Conservation (phyloP, 92 coral and sea anemone species). For the Porites evermanni region DNA sequence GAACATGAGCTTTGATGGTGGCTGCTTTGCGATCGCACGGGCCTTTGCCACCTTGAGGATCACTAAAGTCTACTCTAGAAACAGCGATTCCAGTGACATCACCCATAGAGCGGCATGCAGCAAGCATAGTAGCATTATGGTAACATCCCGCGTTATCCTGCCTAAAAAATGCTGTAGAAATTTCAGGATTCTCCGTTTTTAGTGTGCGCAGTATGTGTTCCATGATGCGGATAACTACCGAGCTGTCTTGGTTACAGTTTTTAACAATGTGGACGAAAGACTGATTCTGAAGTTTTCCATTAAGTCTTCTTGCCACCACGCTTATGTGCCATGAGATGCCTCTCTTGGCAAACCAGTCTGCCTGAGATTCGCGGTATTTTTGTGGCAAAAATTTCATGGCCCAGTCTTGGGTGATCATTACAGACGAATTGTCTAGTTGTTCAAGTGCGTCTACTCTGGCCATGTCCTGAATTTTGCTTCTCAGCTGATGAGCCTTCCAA, state of each 20-base stretch:
- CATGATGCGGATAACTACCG: conserved; percentile 24
- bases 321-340: neutral
- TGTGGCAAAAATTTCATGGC: conserved; percentile 1
- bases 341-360: conserved; percentile 21
- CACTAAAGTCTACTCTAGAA: conserved; percentile 69
- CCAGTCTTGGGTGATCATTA: neutral
- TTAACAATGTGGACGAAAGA: neutral
- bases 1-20: conserved; percentile 64
- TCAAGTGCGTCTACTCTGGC: conserved; percentile 44
- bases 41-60: conserved; percentile 85
- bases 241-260: neutral
- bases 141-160: conserved; percentile 63
- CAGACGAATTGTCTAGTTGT: conserved; percentile 41
- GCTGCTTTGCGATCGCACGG: conserved; percentile 76
- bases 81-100: conserved; percentile 52
- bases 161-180: conserved; percentile 31
- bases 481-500: conserved; percentile 62
- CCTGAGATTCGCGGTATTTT: conserved; percentile 57
- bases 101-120: conserved; percentile 1
- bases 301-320: neutral
- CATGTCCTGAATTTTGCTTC: conserved; percentile 50
- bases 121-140: conserved; percentile 31
- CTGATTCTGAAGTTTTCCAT: neutral
- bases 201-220: conserved; percentile 27
- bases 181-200: conserved; percentile 25